These are phyloP conservation scores for Rutilus rutilus DNA, from an alignment of 2,113 vertebrate species.

Conservation along the genomic window DNA sequence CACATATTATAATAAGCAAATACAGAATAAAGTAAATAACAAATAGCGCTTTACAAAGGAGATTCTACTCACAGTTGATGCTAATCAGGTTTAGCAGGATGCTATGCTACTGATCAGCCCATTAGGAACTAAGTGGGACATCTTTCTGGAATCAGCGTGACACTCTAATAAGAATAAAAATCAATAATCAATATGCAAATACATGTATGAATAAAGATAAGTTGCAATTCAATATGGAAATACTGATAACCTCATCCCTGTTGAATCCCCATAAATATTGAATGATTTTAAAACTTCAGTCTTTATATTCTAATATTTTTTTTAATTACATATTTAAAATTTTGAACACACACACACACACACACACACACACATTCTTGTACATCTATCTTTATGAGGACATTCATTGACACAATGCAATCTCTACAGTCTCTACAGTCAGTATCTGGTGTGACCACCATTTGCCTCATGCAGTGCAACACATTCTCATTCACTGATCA, in stretches of 20 bases:
- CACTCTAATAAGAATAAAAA: background rate
- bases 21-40: background rate
- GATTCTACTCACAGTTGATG: background rate
- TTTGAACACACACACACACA: background rate
- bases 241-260: background rate
- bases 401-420: too few relatives aligned
- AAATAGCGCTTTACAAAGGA: background rate
- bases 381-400: too few relatives aligned
- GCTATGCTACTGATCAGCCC: background rate
- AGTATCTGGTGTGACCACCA: constrained; percentile 43
- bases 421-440: too few relatives aligned
- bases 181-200: constrained; percentile 10
- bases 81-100: background rate
- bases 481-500: background rate
- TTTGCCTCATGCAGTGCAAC: constrained; percentile 44
- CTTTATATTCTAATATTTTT: background rate
- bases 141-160: background rate
- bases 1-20: background rate
- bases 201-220: background rate
- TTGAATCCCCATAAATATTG: background rate
- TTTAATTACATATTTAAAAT: too few relatives aligned
- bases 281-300: background rate
- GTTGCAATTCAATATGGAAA: constrained; percentile 1
- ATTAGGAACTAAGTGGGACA: background rate
- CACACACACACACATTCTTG: too few relatives aligned